These are phyloP conservation scores for Seira ritae DNA, from an alignment of 2,888 invertebrate species.

Conservation along the genomic window DNA sequence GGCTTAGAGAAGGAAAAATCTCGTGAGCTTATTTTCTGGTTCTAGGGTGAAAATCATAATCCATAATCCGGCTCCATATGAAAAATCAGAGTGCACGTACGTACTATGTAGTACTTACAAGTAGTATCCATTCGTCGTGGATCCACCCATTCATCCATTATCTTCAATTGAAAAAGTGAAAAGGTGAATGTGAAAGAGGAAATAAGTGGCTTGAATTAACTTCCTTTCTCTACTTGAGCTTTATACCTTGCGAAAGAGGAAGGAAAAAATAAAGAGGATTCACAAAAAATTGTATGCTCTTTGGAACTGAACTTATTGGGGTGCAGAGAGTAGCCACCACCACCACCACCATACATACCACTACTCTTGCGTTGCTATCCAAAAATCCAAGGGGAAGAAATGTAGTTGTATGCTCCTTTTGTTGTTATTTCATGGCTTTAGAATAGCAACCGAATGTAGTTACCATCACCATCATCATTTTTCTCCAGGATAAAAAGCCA, in stretches of 20 bases:
- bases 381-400: slow-evolving; percentile 1
- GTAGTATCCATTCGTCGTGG: no score
- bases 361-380: not conserved
- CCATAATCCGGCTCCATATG: not conserved
- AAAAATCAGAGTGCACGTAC: not conserved
- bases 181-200: not conserved
- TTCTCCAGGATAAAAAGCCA: not conserved
- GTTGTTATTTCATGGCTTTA: not conserved
- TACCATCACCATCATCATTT: not conserved
- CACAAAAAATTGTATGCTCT: no score
- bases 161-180: no score
- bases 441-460: not conserved
- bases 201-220: slow-evolving; percentile 14
- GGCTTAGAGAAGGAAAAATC: not conserved
- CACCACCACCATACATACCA: no score
- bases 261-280: no score
- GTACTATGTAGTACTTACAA: no score
- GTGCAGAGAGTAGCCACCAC: no score
- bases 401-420: not conserved
- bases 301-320: no score
- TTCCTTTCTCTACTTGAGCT: not conserved
- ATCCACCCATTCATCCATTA: not conserved
- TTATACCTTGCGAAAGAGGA: no score
- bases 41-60: slow-evolving; percentile 7
- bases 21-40: not conserved